These are phyloP conservation scores for Ceratitis capitata DNA, from an alignment of 1,140 invertebrate species.

Conservation along the genomic window DNA sequence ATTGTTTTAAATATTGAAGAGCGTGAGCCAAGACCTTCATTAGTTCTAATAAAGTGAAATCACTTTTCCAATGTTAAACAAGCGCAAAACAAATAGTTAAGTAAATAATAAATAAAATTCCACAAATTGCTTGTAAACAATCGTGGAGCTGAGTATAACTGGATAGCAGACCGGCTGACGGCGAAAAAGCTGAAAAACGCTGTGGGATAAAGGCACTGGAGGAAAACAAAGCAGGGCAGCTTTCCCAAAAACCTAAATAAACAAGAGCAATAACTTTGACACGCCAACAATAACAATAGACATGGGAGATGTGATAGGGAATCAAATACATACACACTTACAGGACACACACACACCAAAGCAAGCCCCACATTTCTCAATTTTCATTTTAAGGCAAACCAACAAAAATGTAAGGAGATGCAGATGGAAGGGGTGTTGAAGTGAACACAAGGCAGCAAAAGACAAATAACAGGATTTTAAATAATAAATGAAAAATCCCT, in stretches of 20 bases:
- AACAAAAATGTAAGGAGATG: not conserved
- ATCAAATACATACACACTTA: not conserved
- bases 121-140: slow-evolving; percentile 27
- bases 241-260: slow-evolving; percentile 3
- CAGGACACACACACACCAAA: not conserved
- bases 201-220: not conserved
- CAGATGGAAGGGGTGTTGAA: not conserved
- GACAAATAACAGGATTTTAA: slow-evolving; percentile 31
- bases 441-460: not conserved
- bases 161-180: not conserved
- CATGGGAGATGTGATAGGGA: not conserved
- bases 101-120: slow-evolving; percentile 24
- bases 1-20: not conserved
- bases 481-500: slow-evolving; percentile 28
- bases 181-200: not conserved
- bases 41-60: slow-evolving; percentile 16
- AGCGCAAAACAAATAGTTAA: not conserved
- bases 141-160: not conserved
- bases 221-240: not conserved
- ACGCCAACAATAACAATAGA: not conserved
- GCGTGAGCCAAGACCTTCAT: not conserved
- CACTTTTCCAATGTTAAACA: not conserved
- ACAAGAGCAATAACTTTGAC: not conserved
- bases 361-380: not conserved
- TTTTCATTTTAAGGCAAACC: not conserved